Evolutionary conservation across 2,888 invertebrate genomes (phyloP).

Genomic region (Frankliniella intonsa): DNA sequence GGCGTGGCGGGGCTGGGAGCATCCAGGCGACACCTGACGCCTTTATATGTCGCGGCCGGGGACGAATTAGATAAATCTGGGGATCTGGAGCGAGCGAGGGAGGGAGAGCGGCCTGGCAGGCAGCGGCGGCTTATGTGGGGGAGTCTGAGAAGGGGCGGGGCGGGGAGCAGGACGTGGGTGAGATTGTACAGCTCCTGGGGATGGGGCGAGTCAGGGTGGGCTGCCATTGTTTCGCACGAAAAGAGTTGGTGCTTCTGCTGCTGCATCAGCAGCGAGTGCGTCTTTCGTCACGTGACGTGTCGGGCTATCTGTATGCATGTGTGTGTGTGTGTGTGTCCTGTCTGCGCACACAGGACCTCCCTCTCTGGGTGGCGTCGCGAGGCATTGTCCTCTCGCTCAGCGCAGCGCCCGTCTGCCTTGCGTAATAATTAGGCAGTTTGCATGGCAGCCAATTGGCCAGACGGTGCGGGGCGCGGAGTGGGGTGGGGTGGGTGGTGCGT

Average conservation of each 20-base stretch:
- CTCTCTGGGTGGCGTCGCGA: neutral
- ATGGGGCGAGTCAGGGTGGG: no score
- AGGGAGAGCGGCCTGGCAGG: neutral
- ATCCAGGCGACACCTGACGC: no score
- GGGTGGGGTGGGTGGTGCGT: neutral
- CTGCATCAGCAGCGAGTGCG: neutral
- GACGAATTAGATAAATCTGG: no score
- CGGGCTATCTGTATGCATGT: neutral
- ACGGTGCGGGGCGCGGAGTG: neutral
- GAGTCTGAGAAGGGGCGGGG: no score
- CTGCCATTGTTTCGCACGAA: no score
- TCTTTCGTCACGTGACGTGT: neutral
- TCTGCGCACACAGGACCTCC: neutral
- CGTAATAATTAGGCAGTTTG: constrained; percentile 25
- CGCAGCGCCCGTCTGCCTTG: neutral
- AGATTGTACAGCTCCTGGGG: no score
- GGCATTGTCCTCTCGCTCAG: neutral
- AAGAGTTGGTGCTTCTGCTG: neutral
- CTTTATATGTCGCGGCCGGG: no score
- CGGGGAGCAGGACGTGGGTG: no score
- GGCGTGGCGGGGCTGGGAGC: no score
- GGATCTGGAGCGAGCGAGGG: neutral
- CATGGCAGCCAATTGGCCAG: constrained; percentile 5
- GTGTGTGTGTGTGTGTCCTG: neutral
- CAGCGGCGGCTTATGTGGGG: neutral